phyloP scores from a whole-genome alignment of 2,888 invertebrate species.

The Silvanus unidentatus region DNA sequence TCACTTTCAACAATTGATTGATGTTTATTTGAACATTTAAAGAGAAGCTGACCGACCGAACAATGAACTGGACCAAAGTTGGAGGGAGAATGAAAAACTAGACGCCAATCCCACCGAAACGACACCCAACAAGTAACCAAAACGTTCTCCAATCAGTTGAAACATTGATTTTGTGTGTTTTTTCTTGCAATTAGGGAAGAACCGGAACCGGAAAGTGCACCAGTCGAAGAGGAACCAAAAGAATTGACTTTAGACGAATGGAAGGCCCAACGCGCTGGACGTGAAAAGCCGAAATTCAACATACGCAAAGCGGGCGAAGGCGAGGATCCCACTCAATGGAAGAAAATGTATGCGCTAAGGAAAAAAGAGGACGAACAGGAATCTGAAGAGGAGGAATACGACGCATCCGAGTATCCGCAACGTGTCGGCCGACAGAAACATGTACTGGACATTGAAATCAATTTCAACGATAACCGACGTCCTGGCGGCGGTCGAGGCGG shows the following conservation, averaged over 20 bases:
- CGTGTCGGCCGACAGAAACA: slow-evolving; percentile 82
- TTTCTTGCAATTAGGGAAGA: slow-evolving; percentile 32
- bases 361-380: slow-evolving; percentile 59
- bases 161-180: slow-evolving; percentile 1
- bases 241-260: slow-evolving; percentile 92
- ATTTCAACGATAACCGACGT: slow-evolving; percentile 74
- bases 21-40: slow-evolving; percentile 20
- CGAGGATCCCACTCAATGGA: slow-evolving; percentile 87
- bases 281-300: slow-evolving; percentile 83
- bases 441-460: slow-evolving; percentile 80
- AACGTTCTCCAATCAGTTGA: too few relatives aligned
- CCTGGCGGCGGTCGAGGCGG: slow-evolving; percentile 62
- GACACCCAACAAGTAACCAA: slow-evolving; percentile 24
- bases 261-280: slow-evolving; percentile 77
- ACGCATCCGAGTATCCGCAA: slow-evolving; percentile 74
- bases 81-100: slow-evolving; percentile 51
- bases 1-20: too few relatives aligned
- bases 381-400: slow-evolving; percentile 55
- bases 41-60: slow-evolving; percentile 41
- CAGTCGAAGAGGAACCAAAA: slow-evolving; percentile 71
- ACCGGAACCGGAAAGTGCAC: slow-evolving; percentile 35
- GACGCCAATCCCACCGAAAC: slow-evolving; percentile 28
- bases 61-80: slow-evolving; percentile 36
- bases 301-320: slow-evolving; percentile 92
- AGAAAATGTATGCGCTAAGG: slow-evolving; percentile 78